Evolutionary conservation across 2,888 invertebrate genomes (phyloP).

Genomic region (Epinotia ramella): DNA sequence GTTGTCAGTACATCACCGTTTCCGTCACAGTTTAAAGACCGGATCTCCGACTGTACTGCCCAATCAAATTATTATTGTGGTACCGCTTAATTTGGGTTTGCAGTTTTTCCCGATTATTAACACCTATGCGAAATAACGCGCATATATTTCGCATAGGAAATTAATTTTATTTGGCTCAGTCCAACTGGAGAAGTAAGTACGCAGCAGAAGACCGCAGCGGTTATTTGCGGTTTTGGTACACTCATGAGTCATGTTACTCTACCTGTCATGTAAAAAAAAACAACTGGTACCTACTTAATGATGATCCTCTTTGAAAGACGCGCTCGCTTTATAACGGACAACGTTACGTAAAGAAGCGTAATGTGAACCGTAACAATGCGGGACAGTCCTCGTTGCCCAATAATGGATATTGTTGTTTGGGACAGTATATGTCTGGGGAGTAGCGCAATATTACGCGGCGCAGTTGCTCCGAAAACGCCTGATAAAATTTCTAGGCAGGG

Average conservation of each 20-base stretch:
- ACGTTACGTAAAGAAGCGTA: conserved; percentile 44
- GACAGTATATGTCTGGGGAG: conserved; percentile 46
- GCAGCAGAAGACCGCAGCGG: too few species aligned
- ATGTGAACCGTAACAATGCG: conserved; percentile 57
- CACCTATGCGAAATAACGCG: too few species aligned
- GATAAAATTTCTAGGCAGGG: conserved; percentile 4
- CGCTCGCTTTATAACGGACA: conserved; percentile 41
- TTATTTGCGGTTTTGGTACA: not conserved
- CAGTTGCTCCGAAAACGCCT: conserved; percentile 14
- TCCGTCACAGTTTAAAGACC: conserved; percentile 24
- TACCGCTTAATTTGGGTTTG: not conserved
- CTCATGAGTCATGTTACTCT: not conserved
- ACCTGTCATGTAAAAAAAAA: conserved; percentile 14
- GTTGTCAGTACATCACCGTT: conserved; percentile 25
- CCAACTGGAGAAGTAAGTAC: too few species aligned
- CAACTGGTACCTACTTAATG: conserved; percentile 5
- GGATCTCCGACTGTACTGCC: conserved; percentile 18
- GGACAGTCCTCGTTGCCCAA: conserved; percentile 57
- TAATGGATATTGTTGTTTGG: conserved; percentile 53
- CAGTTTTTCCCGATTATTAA: too few species aligned
- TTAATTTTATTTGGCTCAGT: too few species aligned
- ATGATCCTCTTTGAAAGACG: conserved; percentile 21
- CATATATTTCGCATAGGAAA: too few species aligned
- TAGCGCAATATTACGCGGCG: conserved; percentile 49
- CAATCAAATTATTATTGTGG: not conserved